Conservation (phyloP, 2,888 invertebrate species). For the Acanthoscelides obtectus region DNA sequence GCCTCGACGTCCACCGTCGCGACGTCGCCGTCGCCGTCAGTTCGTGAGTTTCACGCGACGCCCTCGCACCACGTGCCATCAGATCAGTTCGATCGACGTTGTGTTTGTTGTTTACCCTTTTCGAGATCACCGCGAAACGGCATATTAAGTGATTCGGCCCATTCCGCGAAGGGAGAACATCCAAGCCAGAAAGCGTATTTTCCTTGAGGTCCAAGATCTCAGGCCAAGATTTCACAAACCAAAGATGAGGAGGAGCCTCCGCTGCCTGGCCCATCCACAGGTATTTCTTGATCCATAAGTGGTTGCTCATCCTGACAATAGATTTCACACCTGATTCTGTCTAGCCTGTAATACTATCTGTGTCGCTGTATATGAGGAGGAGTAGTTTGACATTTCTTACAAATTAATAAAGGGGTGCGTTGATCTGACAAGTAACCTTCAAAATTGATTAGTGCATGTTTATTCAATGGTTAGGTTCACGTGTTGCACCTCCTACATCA, state of each 20-base stretch:
- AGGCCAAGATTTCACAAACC: not conserved
- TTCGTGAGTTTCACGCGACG: constrained; percentile 38
- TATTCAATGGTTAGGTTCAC: too few species aligned
- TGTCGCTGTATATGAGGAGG: too few species aligned
- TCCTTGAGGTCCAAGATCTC: not conserved
- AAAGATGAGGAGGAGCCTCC: not conserved
- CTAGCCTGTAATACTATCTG: too few species aligned
- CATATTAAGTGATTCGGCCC: too few species aligned
- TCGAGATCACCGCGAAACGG: too few species aligned
- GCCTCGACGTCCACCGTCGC: constrained; percentile 23
- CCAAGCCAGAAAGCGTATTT: not conserved
- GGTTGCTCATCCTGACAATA: not conserved
- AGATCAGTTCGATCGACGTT: too few species aligned
- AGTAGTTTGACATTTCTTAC: not conserved
- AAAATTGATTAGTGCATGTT: not conserved
- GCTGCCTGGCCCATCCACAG: not conserved
- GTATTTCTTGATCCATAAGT: not conserved
- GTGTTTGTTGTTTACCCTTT: not conserved
- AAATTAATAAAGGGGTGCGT: not conserved
- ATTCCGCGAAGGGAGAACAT: too few species aligned
- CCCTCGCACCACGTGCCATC: constrained; percentile 42
- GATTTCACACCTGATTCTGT: not conserved
- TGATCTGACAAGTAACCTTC: not conserved
- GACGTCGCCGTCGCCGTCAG: constrained; percentile 34
- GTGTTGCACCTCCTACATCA: not conserved